Evolutionary conservation across 1,140 invertebrate species (phyloP).

Genomic region (Tetramorium alpestre): DNA sequence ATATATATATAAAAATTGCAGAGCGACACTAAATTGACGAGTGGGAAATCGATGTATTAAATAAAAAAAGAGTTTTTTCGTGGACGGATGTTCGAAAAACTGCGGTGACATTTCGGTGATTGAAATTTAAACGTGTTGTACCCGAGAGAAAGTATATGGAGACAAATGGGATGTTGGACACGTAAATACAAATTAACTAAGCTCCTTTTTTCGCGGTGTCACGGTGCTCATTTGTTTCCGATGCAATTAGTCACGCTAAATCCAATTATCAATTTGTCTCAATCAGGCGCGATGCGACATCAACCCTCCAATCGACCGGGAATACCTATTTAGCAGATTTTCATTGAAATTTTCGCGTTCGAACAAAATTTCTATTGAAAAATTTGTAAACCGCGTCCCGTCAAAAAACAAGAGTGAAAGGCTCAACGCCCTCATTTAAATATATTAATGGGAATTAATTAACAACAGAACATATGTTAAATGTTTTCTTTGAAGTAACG

Average conservation of each 20-base stretch:
- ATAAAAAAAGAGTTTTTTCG: background rate
- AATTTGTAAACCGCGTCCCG: background rate
- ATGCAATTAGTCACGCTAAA: background rate
- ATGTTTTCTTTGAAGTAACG: background rate
- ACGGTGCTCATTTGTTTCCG: background rate
- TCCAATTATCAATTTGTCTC: constrained; percentile 10
- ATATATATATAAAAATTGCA: background rate
- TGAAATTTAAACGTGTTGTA: constrained; percentile 7
- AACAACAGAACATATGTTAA: background rate
- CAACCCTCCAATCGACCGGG: background rate
- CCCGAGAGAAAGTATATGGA: background rate
- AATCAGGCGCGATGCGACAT: background rate
- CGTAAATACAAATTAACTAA: background rate
- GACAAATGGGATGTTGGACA: background rate
- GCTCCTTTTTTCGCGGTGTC: background rate
- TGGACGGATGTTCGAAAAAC: background rate
- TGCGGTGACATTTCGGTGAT: background rate
- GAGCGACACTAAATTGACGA: background rate
- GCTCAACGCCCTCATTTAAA: background rate
- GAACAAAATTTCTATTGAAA: background rate
- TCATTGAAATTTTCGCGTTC: background rate
- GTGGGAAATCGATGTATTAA: constrained; percentile 6
- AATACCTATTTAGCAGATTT: background rate
- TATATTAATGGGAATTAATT: background rate
- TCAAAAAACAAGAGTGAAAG: background rate